Conservation (phyloP, 1,140 invertebrate genomes). For the Diuraphis noxia region DNA sequence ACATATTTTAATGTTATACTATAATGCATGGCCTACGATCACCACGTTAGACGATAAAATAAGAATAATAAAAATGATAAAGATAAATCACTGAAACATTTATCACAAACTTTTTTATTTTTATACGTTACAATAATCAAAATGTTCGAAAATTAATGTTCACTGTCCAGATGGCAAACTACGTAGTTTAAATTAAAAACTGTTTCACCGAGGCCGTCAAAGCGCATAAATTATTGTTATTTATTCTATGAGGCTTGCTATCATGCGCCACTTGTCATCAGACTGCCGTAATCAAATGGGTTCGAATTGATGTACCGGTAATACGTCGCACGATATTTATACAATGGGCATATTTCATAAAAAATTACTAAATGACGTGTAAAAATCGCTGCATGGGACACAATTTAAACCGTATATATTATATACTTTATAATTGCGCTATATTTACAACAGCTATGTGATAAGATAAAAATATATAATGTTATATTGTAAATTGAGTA, state of each 20-base stretch:
- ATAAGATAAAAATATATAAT: not conserved
- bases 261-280: not conserved
- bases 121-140: not conserved
- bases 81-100: not conserved
- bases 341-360: not conserved
- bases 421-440: too few relatives aligned
- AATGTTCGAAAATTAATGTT: not conserved
- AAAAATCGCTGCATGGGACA: not conserved
- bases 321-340: not conserved
- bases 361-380: not conserved
- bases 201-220: not conserved
- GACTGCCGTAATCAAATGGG: not conserved
- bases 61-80: not conserved
- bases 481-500: too few relatives aligned
- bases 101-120: not conserved
- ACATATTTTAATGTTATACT: too few relatives aligned
- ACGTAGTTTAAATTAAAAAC: conserved; percentile 5
- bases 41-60: not conserved
- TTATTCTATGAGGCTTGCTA: not conserved
- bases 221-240: not conserved
- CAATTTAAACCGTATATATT: not conserved
- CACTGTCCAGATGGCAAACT: not conserved
- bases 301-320: not conserved
- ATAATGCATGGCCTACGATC: not conserved
- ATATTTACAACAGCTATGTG: not conserved